Conservation (phyloP, 2,888 invertebrate species). For the Pelosia muscerda region DNA sequence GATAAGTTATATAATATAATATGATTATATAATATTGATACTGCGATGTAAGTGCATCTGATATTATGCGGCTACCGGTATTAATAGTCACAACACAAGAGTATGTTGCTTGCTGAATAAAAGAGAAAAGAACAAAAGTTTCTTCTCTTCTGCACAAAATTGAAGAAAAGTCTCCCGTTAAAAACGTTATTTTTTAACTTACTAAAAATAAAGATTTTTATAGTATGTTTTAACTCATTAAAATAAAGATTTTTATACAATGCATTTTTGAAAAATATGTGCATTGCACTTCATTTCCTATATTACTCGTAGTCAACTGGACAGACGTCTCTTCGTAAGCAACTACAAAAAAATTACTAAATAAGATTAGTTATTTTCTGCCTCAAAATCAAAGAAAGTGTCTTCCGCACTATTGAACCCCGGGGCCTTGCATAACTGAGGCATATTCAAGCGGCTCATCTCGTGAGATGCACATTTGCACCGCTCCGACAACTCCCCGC, state of each 20-base stretch:
- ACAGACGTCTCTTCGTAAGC: not conserved
- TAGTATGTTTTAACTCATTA: too few relatives aligned
- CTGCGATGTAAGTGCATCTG: not conserved
- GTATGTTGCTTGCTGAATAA: not conserved
- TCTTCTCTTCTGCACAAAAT: too few relatives aligned
- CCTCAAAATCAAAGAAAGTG: not conserved
- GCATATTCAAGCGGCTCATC: conserved; percentile 62
- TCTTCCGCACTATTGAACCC: conserved; percentile 20
- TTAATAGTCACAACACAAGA: too few relatives aligned
- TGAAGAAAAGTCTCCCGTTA: too few relatives aligned
- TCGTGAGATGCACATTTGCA: conserved; percentile 73
- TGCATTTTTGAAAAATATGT: too few relatives aligned
- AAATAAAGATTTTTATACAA: too few relatives aligned
- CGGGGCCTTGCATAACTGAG: conserved; percentile 52
- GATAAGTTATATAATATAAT: not conserved
- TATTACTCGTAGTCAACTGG: too few relatives aligned
- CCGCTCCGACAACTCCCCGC: conserved; percentile 31
- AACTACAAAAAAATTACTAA: not conserved
- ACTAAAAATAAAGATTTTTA: too few relatives aligned
- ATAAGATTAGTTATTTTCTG: not conserved
- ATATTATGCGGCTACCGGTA: not conserved
- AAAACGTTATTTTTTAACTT: too few relatives aligned
- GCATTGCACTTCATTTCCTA: too few relatives aligned
- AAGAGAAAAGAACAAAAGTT: not conserved
- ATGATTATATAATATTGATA: not conserved